Base-by-base conservation (phyloP, 2,888 invertebrate genomes). In the Hyles lineata region DNA sequence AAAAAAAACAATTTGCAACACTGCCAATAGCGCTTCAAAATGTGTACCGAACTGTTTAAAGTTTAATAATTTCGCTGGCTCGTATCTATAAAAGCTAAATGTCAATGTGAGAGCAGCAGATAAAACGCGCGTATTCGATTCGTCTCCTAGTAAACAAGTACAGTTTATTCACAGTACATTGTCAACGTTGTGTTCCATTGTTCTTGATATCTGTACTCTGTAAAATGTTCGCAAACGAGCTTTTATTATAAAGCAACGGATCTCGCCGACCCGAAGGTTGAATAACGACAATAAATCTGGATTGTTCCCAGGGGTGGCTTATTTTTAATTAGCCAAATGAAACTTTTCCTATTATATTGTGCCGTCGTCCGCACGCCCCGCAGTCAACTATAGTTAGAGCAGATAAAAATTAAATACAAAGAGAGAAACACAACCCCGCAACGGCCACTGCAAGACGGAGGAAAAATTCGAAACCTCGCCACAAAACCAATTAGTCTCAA, bases 321-420 rank as follows among this genome's bases (percentile, higher is more conserved):
- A 89, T 91, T 93, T 92, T 92, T 93, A 93, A 93, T 93, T 92
- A 93, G 89, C 89, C 85, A 91, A 92, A 93, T 92, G 92, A 91
- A 92, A 92, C 89, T 92, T 92, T 92, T 89, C 88, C 90, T 89
- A 90, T 92, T 92, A 90, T 89, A 88, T 90, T 86, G 50, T 81
- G 80, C 85, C 85, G 83, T 84, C 86, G 89, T 81, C 84, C 84
- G 86, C 84, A 86, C 82, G 35, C 63, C 86, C 83, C 80, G 79
- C 79, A 80, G 79, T 83, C 84, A 85, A 80, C 77, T 79, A 78
- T 78, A 75, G 75, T 75, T 78, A 81, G 67, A 58, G 72, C 63
- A 88, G 88, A 89, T 89, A 89, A 89, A 90, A 90, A 91, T 89
- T 89, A 89, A 90, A 89, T 88, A 89, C 88, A 87, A 85, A 85